Conservation (phyloP, 2,797 vertebrate species). For the Bryconaethiops microstoma region DNA sequence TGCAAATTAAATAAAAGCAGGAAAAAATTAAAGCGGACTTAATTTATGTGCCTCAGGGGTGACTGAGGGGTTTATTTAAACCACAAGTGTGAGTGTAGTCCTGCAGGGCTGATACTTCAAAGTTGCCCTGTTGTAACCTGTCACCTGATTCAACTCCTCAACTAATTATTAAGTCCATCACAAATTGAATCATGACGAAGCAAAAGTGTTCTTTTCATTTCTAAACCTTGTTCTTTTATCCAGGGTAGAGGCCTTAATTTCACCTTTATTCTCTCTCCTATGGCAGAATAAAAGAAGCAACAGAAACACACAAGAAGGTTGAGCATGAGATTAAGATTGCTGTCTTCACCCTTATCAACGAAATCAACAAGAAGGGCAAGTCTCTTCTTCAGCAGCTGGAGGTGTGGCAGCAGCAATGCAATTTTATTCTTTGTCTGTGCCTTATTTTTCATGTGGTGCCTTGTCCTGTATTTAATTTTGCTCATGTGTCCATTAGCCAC, state of each 20-base stretch:
- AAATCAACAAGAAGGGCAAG: conserved; percentile 99
- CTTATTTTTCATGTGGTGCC: neutral
- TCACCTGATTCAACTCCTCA: neutral
- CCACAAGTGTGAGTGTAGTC: neutral
- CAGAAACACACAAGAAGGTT: conserved; percentile 95
- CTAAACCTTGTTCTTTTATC: neutral
- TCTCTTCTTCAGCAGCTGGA: conserved; percentile 96
- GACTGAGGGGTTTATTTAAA: neutral
- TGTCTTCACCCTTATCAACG: conserved; percentile 98
- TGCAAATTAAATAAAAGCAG: neutral
- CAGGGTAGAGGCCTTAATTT: neutral
- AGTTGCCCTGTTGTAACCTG: neutral
- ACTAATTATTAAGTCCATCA: neutral
- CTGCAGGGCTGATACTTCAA: neutral
- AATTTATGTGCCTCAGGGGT: neutral
- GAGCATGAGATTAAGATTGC: conserved; percentile 99
- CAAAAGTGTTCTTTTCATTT: neutral
- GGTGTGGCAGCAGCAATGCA: conserved; percentile 75
- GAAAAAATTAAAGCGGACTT: neutral
- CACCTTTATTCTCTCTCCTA: neutral
- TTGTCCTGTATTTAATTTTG: neutral
- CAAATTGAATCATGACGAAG: neutral
- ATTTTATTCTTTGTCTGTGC: neutral
- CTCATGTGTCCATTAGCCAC: neutral
- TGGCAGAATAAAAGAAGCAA: conserved; percentile 93